phyloP scores from a whole-genome alignment of 2,113 vertebrate species.

The Myanophis thanlyinensis region DNA sequence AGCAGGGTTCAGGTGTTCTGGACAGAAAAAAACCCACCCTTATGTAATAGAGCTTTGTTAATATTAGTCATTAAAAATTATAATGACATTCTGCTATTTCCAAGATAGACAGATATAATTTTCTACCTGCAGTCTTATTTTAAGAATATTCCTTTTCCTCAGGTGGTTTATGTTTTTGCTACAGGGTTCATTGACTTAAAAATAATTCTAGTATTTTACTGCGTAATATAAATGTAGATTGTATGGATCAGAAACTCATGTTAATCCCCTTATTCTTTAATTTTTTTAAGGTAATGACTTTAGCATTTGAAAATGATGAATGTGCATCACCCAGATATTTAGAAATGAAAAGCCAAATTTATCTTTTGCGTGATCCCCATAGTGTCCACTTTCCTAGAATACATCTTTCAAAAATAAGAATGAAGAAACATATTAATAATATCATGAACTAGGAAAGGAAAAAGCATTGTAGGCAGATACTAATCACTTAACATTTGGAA shows the following conservation, averaged over 20 bases:
- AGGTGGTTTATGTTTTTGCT: constrained; percentile 15
- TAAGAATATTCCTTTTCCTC: not conserved
- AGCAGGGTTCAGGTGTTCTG: not conserved
- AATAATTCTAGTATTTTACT: not conserved
- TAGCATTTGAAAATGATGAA: not conserved
- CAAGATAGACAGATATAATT: not conserved
- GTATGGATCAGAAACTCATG: not conserved
- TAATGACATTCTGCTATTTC: not conserved
- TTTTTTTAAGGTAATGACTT: not conserved
- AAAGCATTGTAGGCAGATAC: not conserved
- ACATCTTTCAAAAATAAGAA: not conserved
- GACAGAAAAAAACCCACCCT: not conserved
- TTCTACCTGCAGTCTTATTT: not conserved
- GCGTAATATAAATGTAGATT: not conserved
- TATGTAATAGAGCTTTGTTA: not conserved
- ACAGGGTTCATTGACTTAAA: not conserved
- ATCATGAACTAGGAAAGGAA: not conserved
- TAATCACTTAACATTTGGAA: not conserved
- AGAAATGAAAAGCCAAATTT: not conserved
- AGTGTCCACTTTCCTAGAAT: not conserved
- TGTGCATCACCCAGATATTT: not conserved
- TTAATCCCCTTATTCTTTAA: not conserved
- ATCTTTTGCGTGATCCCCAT: not conserved
- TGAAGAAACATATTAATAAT: not conserved
- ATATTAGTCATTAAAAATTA: constrained; percentile 3